Evolutionary conservation across 2,113 vertebrate species (phyloP), one percentile per base, ranked within the genome.

Genomic region (Gopherus flavomarginatus): DNA sequence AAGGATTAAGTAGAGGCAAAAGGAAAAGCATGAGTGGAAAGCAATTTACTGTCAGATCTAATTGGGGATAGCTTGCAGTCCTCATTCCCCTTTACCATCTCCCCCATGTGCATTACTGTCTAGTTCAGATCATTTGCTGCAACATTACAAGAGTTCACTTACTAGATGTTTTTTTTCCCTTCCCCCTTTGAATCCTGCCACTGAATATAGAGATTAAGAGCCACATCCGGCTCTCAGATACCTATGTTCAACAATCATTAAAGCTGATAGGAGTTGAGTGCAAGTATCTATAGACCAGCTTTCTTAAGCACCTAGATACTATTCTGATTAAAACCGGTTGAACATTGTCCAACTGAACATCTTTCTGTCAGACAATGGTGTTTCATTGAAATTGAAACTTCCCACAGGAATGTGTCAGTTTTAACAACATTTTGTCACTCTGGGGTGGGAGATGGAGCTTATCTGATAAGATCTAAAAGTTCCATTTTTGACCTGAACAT

Each of bases 1-100:
- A 97, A 81, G 2, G 94, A 85, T 59, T 89, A 59, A 35, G 81
- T 29, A 85, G 69, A 83, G 94, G 17, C 10, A 86, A 95, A 91
- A 49, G 2, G 5, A 91, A 92, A 77, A 86, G 89, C 52, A 2
- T 90, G 93, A 92, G 94, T 90, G 84, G 0, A 38, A 90, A 44
- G 22, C 16, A 94, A 92, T 91, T 81, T 91, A 17, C 62, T 93
- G 81, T 62, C 26, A 85, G 54, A 57, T 57, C 35, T 91, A 59
- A 95, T 57, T 81, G 38, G 82, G 88, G 47, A 13, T 38, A 94
- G 56, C 21, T 22, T 94, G 35, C 22, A 38, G 50, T 47, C 27
- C n/a, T 92, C 78, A 75, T 56, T 5, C 50, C 62, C 11, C 59
- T 86, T 92, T 93, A 21, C 54, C 44, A 75, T 93, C 38, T 91